Evolutionary conservation across 2,113 vertebrate genomes (phyloP), one percentile per base, ranked within the genome.

Genomic region (Poeciliopsis occidentalis): DNA sequence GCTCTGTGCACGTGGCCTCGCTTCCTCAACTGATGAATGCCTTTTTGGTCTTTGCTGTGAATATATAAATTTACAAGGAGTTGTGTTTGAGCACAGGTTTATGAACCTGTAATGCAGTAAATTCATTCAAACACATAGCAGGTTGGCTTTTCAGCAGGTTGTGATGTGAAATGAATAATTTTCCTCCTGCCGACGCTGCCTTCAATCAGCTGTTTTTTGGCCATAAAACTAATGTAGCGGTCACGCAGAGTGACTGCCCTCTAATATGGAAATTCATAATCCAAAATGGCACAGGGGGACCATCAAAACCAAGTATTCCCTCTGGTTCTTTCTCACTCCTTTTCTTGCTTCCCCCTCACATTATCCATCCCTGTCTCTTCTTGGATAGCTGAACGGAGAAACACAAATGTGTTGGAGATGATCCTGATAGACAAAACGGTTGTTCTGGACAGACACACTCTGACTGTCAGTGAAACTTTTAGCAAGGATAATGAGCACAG

Each of bases 251-350:
- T 69, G 75, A 82, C 70, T 65, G 85, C 82, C 86, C 87, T 86
- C 85, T 86, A 89, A 91, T 86, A 89, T 86, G 90, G 86, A 87
- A 90, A 89, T 86, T 84, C 64, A 75, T 62, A 81, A 82, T 62
- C 26, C 70, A 79, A 88, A 91, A 84, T 74, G 86, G 74, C 90
- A 78, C 82, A 67, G 83, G 41, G 86, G 87, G 88, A 85, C 83
- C 87, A 82, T 84, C 81, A 86, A 81, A 87, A 88, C 67, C 69
- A 83, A 85, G 83, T 84, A 86, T 69, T 77, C 79, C 65, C 72
- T 75, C 60, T 27, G n/a, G 67, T 67, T 68, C 62, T 71, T 60
- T 70, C 15, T 19, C 11, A 67, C 68, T 19, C 32, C 24, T 62
- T 34, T 44, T 64, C 73, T 37, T 70, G 4, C 80, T 11, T 12